These are phyloP conservation scores for Oenanthe oenanthe DNA, from an alignment of 2,113 vertebrate species.

Conservation along the genomic window DNA sequence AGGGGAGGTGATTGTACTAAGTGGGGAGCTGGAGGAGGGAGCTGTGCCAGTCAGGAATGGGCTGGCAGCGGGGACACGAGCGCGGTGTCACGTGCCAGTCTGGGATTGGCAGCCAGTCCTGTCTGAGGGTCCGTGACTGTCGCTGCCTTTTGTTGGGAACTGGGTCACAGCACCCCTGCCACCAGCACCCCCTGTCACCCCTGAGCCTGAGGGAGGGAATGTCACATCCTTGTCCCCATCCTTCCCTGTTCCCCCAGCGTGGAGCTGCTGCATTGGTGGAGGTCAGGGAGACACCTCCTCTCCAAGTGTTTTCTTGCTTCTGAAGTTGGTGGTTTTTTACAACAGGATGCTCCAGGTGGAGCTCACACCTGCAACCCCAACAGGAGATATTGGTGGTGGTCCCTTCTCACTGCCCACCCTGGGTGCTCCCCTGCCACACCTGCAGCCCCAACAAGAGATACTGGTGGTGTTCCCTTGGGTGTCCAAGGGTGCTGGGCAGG, in stretches of 20 bases:
- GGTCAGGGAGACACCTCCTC: neutral
- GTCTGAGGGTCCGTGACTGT: neutral
- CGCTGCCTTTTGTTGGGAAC: neutral
- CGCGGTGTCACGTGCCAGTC: neutral
- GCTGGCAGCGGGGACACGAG: conserved; percentile 11
- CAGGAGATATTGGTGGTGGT: neutral
- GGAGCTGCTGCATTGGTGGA: neutral
- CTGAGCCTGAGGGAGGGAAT: rapidly evolving
- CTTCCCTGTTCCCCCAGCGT: rapidly evolving
- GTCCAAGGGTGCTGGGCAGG: neutral
- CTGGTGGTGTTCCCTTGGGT: neutral
- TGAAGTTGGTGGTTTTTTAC: neutral
- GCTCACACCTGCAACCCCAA: neutral
- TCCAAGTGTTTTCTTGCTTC: rapidly evolving
- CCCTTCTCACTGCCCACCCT: rapidly evolving
- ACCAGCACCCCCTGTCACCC: neutral
- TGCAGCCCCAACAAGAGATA: neutral
- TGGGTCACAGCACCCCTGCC: conserved; percentile 4
- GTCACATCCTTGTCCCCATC: neutral
- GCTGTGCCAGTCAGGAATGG: neutral
- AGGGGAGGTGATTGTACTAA: conserved; percentile 7
- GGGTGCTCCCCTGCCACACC: neutral
- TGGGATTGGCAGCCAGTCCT: neutral
- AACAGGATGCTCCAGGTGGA: neutral
- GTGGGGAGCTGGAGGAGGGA: neutral